Evolutionary conservation across 2,888 invertebrate species (phyloP), one percentile per base, ranked within the genome.

Genomic region (Sthenelais limicola): DNA sequence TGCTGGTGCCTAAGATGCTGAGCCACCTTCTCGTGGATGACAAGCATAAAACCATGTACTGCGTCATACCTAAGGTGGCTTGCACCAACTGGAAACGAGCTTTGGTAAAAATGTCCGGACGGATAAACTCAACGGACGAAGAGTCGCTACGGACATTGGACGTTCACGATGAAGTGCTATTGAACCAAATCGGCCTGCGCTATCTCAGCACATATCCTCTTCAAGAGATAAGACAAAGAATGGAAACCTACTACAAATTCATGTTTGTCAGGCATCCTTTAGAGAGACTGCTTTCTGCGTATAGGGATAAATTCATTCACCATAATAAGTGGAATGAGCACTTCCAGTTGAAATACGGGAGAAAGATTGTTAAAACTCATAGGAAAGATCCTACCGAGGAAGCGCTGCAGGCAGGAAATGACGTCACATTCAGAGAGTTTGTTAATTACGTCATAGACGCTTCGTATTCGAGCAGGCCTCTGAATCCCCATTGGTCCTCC

Each of bases 41-140:
- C 81, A 90, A 91, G 73, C 94, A 94, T 83, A 93, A 93, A 86
- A 89, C 96, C n/a, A 89, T 97, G n/a, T 96, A 96, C 85, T 97
- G 96, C 85, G 96, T 96, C 88, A 95, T 96, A 77, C 96, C 97
- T 74, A 97, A 97, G 92, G 85, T 86, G 69, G 96, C 96, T 68
- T 96, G 96, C 85, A 96, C 96, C 15, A 96, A 96, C 87, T 96
- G 96, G 95, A 96, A 96, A 86, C 21, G 70, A 18, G 52, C 51
- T 18, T 43, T 70, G 9, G 70, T 70, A 47, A 35, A 30, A 18
- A 52, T 54, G 52, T 70, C 54, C 4, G 51, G 38, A 21, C 26
- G 54, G 0, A 32, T 48, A 9, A 67, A 67, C 30, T 21, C 43
- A 21, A 48, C 67, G 1, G 43, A 56, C 5, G 38, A 73, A 33